Evolutionary conservation across 2,888 invertebrate genomes (phyloP).

Genomic region (Orthonychiurus folsomi): DNA sequence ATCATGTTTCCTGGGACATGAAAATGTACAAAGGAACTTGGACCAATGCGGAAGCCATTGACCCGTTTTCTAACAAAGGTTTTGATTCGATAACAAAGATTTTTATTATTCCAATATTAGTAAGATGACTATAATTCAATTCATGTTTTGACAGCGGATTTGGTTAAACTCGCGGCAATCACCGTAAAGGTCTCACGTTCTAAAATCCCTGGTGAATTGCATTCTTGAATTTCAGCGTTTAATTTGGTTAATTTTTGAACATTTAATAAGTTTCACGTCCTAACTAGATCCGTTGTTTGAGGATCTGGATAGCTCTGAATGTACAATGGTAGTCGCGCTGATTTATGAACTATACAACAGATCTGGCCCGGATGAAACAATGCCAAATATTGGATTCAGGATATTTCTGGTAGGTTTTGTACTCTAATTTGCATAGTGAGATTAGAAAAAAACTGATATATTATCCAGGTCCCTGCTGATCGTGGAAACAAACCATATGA

Average conservation of each 20-base stretch:
- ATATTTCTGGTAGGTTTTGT: background rate
- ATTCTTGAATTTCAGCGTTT: too few species aligned
- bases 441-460: too few species aligned
- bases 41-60: background rate
- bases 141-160: too few species aligned
- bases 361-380: background rate
- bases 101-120: too few species aligned
- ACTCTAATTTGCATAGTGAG: too few species aligned
- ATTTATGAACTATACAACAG: background rate
- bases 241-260: too few species aligned
- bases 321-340: slow-evolving; percentile 4
- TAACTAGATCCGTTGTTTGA: background rate
- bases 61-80: background rate
- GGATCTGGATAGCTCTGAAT: background rate
- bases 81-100: background rate
- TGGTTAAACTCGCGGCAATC: background rate
- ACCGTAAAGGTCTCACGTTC: background rate
- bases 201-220: background rate
- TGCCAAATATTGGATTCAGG: slow-evolving; percentile 1
- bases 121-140: background rate
- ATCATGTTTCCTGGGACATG: background rate
- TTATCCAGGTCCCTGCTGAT: background rate
- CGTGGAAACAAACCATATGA: background rate
- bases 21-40: background rate
- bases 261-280: too few species aligned